Base-by-base conservation (phyloP, 2,888 invertebrate genomes). In the Drosophila melanosoma region DNA sequence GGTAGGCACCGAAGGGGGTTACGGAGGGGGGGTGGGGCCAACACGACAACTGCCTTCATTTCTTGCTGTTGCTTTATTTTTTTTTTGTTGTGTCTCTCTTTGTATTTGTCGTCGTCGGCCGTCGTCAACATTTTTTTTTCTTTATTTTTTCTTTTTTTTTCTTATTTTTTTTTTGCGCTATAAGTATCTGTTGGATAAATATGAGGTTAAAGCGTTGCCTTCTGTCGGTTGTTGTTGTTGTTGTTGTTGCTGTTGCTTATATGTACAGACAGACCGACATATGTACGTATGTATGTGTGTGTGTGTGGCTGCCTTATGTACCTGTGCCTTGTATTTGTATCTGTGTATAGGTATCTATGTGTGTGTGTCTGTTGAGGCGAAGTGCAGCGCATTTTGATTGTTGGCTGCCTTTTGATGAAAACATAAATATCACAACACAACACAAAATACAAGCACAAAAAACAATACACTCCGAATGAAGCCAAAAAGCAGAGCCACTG, bases 171-270 rank as follows among this genome's bases (percentile, higher is more conserved):
- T 87, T 78, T 77, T 76, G 71, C 77, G 76, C 82, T 79, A 83
- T 80, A 90, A 84, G 91, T 90, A 90, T 91, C 87, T 90, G 92
- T 90, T 92, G 92, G 90, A 89, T 91, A 91, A 91, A 91, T 91
- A 91, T 92, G 92, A 92, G 91, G 91, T 91, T 91, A 91, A 91
- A 91, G 85, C 91, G 91, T 87, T 91, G 89, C 90, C 92, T 91
- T 89, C 83, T 87, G 86, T 83, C 83, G 84, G 58, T 72, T 74
- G 78, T 42, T 72, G 66, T 32, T 67, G 61, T 54, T 54, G 62
- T 56, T 66, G 65, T 54, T 62, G 58, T 49, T 36, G 58, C 20
- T 63, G 67, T 67, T 54, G 45, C 70, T 42, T 58, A 53, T 74
- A 61, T 56, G 66, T 61, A 58, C 48, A 64, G 23, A 57, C 48